Evolutionary conservation across 1,140 invertebrate species (phyloP).

Genomic region (Metopolophium dirhodum): DNA sequence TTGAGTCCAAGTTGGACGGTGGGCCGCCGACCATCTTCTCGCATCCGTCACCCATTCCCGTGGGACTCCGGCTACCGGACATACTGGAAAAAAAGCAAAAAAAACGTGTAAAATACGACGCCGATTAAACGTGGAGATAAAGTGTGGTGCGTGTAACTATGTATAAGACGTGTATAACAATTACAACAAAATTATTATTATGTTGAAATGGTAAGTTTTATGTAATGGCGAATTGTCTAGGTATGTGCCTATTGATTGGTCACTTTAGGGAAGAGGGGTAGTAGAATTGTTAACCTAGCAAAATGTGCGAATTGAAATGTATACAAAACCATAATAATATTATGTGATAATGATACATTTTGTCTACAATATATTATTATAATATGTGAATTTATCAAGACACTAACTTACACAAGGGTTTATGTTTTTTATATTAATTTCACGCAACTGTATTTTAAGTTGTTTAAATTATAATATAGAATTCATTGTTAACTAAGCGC

Average conservation of each 20-base stretch:
- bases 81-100: constrained; percentile 50
- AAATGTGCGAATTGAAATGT: neutral
- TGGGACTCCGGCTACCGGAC: constrained; percentile 60
- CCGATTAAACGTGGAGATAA: neutral
- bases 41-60: constrained; percentile 59
- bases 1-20: constrained; percentile 59
- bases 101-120: neutral
- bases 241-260: neutral
- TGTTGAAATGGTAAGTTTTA: neutral
- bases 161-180: too few relatives aligned
- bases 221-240: too few relatives aligned
- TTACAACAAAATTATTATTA: neutral
- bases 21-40: constrained; percentile 53
- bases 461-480: neutral
- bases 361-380: neutral
- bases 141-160: too few relatives aligned
- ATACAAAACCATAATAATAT: neutral
- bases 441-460: neutral
- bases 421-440: neutral
- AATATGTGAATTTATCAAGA: neutral
- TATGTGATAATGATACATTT: neutral
- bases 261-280: too few relatives aligned
- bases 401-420: neutral
- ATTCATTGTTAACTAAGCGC: neutral
- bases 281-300: neutral